Conservation (phyloP, 2,888 invertebrate genomes). For the Chrysodeixis includens region DNA sequence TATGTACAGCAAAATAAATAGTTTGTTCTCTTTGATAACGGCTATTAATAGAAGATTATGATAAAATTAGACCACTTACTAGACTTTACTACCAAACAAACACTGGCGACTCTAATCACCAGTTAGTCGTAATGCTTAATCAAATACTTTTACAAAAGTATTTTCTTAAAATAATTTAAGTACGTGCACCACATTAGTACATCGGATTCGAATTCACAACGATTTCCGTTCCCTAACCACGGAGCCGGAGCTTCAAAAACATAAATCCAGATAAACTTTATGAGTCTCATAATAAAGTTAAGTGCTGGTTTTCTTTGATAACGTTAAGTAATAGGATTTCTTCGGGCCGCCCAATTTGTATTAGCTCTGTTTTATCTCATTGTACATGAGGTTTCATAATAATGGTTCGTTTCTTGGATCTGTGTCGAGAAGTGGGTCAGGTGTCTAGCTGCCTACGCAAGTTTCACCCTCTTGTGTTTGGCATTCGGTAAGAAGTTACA, state of each 20-base stretch:
- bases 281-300: conserved; percentile 67
- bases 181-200: conserved; percentile 14
- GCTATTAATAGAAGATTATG: not conserved
- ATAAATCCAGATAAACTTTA: conserved; percentile 81
- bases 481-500: conserved; percentile 16
- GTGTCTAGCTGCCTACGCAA: conserved; percentile 46
- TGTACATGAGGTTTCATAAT: conserved; percentile 52
- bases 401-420: conserved; percentile 43
- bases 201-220: conserved; percentile 34
- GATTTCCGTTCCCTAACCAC: conserved; percentile 37
- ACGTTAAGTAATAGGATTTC: conserved; percentile 68
- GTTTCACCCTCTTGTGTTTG: conserved; percentile 17
- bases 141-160: not conserved
- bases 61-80: not conserved
- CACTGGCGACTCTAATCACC: not conserved
- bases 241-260: conserved; percentile 67
- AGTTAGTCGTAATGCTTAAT: not conserved
- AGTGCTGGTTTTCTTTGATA: conserved; percentile 72
- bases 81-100: not conserved
- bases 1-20: not conserved
- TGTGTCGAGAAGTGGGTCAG: conserved; percentile 41
- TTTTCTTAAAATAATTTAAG: conserved; percentile 14
- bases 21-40: not conserved
- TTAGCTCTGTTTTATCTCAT: conserved; percentile 59
- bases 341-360: conserved; percentile 61